These are phyloP conservation scores for Hoplias malabaricus DNA, from an alignment of 2,113 vertebrate genomes.

Conservation along the genomic window DNA sequence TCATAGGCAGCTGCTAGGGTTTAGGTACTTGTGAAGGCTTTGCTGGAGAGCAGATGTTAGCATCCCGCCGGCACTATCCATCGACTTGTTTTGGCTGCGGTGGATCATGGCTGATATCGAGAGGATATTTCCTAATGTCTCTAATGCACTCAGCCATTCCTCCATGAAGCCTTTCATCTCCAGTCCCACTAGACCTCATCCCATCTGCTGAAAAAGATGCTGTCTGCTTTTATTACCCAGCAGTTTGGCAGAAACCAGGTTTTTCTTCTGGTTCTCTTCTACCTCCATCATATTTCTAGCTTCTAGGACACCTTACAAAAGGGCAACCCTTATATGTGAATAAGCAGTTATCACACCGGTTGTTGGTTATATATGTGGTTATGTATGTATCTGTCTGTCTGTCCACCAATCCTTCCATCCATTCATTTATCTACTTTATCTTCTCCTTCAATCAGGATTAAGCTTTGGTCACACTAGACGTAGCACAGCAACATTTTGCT, in stretches of 20 bases:
- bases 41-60: slow-evolving; percentile 21
- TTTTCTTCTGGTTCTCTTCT: slow-evolving; percentile 16
- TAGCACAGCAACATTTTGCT: no score
- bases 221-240: slow-evolving; percentile 41
- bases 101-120: slow-evolving; percentile 37
- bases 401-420: no score
- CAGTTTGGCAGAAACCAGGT: slow-evolving; percentile 11
- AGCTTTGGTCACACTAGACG: no score
- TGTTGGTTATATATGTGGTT: no score
- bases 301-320: slow-evolving; percentile 18
- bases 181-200: slow-evolving; percentile 44
- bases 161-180: slow-evolving; percentile 42
- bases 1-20: not conserved
- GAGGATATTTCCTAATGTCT: slow-evolving; percentile 35
- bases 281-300: not conserved
- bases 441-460: no score
- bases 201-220: slow-evolving; percentile 37
- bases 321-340: no score
- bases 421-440: not conserved
- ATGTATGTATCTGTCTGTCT: no score
- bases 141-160: slow-evolving; percentile 34
- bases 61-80: not conserved
- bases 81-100: slow-evolving; percentile 9
- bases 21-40: not conserved
- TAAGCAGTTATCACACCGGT: no score